Percentiles rank a stretch among this genome's conserved stretches.
These are phyloP conservation scores for Drosophila histrio DNA, from an alignment of 2,888 invertebrate genomes.

Conservation along the genomic window DNA sequence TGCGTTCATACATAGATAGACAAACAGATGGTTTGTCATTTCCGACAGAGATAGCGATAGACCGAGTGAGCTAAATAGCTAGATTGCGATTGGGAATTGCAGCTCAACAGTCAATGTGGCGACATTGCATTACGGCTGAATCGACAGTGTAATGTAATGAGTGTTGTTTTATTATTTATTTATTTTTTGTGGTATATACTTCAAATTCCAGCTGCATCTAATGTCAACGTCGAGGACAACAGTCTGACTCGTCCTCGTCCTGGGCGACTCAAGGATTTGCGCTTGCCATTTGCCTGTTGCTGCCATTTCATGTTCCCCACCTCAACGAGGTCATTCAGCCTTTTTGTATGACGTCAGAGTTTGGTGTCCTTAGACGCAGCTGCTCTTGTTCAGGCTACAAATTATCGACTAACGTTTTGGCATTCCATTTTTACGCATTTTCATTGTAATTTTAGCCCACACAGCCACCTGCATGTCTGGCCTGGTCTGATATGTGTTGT, in stretches of 20 bases:
- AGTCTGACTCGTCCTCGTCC: conserved; percentile 23
- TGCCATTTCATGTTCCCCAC: neutral
- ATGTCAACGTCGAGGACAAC: conserved; percentile 22
- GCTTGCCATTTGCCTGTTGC: conserved; percentile 43
- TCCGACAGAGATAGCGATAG: neutral
- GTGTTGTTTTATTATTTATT: neutral
- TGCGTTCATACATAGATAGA: conserved; percentile 23
- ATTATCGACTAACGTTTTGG: conserved; percentile 31
- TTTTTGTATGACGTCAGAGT: conserved; percentile 38
- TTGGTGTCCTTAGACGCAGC: conserved; percentile 34
- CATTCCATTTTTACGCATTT: conserved; percentile 6
- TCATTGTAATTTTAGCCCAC: conserved; percentile 1
- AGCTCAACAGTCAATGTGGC: conserved; percentile 22
- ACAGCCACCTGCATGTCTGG: conserved; percentile 7
- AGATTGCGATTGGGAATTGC: conserved; percentile 1
- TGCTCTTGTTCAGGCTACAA: conserved; percentile 1
- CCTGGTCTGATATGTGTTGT: conserved; percentile 1
- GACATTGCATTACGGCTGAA: conserved; percentile 20
- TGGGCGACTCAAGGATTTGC: conserved; percentile 42
- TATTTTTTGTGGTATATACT: neutral
- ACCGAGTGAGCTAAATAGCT: neutral
- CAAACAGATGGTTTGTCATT: conserved; percentile 1
- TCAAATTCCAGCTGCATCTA: conserved; percentile 11
- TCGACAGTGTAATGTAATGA: conserved; percentile 3
- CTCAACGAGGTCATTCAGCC: conserved; percentile 31